Conservation (phyloP, 2,888 invertebrate species). For the Brachyptera putata region DNA sequence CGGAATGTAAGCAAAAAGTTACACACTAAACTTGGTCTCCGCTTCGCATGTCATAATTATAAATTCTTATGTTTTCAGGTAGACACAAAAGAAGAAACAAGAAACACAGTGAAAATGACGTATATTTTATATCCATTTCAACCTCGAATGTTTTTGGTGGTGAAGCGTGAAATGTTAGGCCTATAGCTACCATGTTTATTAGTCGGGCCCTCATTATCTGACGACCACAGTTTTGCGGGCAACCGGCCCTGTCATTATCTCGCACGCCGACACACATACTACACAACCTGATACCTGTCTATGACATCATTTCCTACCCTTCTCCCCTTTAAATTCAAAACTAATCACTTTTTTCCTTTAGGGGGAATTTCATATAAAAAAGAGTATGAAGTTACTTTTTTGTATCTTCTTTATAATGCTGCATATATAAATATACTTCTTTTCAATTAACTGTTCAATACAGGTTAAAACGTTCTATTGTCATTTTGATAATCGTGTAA, state of each 20-base stretch:
- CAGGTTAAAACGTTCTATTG: background rate
- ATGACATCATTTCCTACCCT: constrained; percentile 6
- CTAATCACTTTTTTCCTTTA: constrained; percentile 14
- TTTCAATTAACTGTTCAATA: background rate
- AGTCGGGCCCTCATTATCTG: constrained; percentile 8
- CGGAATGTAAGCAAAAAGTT: too few relatives aligned
- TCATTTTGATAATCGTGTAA: background rate
- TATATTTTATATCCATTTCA: background rate
- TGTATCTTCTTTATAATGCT: too few relatives aligned
- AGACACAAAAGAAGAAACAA: background rate
- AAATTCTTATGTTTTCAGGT: constrained; percentile 9
- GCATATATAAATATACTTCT: too few relatives aligned
- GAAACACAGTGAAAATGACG: background rate
- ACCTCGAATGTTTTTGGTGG: background rate
- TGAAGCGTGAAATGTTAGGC: constrained; percentile 8
- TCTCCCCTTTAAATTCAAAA: background rate
- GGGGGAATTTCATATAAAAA: constrained; percentile 3
- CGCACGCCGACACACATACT: constrained; percentile 1
- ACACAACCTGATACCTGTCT: constrained; percentile 16
- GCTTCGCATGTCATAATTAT: background rate
- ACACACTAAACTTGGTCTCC: too few relatives aligned
- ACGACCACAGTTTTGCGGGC: constrained; percentile 5
- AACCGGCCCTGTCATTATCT: constrained; percentile 22
- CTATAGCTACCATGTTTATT: constrained; percentile 12
- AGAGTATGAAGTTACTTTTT: too few relatives aligned